Percentiles rank a stretch among this genome's conserved stretches.
Conservation (phyloP, 2,888 invertebrate species). For the Nemoura dubitans region DNA sequence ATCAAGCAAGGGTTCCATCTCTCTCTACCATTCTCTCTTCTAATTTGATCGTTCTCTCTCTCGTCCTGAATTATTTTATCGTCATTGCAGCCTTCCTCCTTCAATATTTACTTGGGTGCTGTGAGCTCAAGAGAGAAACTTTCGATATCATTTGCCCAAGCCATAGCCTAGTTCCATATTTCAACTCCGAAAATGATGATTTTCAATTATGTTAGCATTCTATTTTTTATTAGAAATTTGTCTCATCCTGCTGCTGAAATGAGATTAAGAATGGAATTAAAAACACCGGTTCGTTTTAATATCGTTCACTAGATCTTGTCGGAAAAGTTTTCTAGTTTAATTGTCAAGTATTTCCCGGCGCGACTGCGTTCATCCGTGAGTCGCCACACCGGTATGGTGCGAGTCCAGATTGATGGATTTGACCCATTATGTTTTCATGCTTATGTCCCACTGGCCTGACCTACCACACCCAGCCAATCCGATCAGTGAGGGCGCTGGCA, state of each 20-base stretch:
- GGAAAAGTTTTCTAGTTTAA: constrained; percentile 12
- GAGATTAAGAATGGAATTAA: constrained; percentile 12
- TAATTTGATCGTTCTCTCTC: background rate
- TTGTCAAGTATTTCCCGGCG: background rate
- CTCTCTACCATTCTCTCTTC: background rate
- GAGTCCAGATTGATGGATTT: background rate
- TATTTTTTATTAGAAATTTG: constrained; percentile 7
- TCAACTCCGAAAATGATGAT: constrained; percentile 4
- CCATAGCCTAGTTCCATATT: background rate
- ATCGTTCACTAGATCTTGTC: constrained; percentile 4
- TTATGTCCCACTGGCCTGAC: background rate
- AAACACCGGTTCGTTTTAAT: constrained; percentile 7
- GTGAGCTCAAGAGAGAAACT: background rate
- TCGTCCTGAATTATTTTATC: constrained; percentile 5
- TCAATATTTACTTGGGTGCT: background rate
- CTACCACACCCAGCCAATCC: background rate
- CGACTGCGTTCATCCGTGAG: background rate
- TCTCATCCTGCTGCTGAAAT: background rate
- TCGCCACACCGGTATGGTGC: background rate
- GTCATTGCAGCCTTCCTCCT: constrained; percentile 4
- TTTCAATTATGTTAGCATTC: constrained; percentile 1
- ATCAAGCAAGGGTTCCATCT: background rate
- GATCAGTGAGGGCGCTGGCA: background rate
- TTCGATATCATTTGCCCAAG: background rate
- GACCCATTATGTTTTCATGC: background rate